Evolutionary conservation across 2,888 invertebrate genomes (phyloP), one percentile per base, ranked within the genome.

Genomic region (Hypsopygia costalis): DNA sequence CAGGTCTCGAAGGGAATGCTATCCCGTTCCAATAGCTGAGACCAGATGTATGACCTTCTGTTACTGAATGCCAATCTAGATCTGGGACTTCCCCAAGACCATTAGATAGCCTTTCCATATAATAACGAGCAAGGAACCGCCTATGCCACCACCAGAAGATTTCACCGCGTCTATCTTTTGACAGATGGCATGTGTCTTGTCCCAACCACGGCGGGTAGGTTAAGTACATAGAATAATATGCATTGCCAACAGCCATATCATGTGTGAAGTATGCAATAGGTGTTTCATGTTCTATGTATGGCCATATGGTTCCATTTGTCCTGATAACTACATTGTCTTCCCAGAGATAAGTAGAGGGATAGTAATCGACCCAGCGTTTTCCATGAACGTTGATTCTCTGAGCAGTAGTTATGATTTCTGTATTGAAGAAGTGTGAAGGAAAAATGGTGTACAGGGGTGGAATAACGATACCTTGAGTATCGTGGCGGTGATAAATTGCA

Each of bases 381-480:
- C 76, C 78, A 29, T 82, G 80, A 20, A 77, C 81, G 61, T 90
- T 81, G 66, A 92, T 89, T 65, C 90, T 90, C 61, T 93, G 91
- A 3, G 92, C 93, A 43, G 92, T 88, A 31, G 91, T 89, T 69
- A 95, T 91, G 45, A 93, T 89, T 62, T 93, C 91, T 41, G 90
- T 85, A 62, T 92, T 92, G 69, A 93, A 90, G 89, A 93, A 94
- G 75, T 90, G 91, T 52, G 93, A 91, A 0, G 95, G 95, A 69
- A 92, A 90, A 47, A 94, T 85, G 75, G 95, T 95, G 62, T 94
- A 93, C 40, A 92, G 85, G 35, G 94, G 91, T 9, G 95, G 94
- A 6, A 94, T 74, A 29, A 92, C 80, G 39, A 94, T 74, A 16
- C 91, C 92, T 57, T 91, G 89, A 41, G 91, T 91, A 48, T 94